phyloP scores from a whole-genome alignment of 2,797 vertebrate species.

The Synaphobranchus kaupii region DNA sequence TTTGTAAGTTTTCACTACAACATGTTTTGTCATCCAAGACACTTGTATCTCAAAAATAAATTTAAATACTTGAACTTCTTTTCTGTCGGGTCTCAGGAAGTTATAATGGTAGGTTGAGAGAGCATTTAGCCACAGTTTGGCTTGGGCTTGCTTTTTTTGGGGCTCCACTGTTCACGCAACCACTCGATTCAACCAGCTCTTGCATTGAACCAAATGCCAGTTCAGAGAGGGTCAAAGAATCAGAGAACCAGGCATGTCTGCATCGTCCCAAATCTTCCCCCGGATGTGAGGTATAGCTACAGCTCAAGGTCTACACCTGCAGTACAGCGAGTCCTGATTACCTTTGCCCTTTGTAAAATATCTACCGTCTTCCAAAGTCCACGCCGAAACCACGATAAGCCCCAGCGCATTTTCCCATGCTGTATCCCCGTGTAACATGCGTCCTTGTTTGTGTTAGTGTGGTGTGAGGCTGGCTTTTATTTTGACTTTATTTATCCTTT shows the following conservation, averaged over 20 bases:
- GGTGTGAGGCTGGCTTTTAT: background rate
- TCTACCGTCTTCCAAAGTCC: background rate
- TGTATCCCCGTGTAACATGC: background rate
- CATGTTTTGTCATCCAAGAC: no score
- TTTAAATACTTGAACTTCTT: no score
- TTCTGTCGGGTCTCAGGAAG: no score
- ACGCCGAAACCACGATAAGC: background rate
- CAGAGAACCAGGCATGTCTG: background rate
- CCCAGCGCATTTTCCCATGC: background rate
- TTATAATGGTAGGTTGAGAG: no score
- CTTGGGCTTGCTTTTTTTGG: slow-evolving; percentile 7
- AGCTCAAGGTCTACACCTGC: no score
- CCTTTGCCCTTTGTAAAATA: background rate
- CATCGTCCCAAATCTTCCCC: background rate
- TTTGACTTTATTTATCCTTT: background rate
- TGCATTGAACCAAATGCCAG: background rate
- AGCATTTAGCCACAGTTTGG: background rate
- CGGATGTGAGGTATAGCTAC: background rate
- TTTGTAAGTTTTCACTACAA: no score
- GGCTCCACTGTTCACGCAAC: background rate
- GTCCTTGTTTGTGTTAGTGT: background rate
- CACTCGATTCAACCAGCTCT: background rate
- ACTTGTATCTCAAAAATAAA: no score
- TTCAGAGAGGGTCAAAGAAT: background rate
- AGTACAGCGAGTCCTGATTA: no score